These are phyloP conservation scores for Brachionus koreanus DNA, from an alignment of 1,140 invertebrate species.

Conservation along the genomic window DNA sequence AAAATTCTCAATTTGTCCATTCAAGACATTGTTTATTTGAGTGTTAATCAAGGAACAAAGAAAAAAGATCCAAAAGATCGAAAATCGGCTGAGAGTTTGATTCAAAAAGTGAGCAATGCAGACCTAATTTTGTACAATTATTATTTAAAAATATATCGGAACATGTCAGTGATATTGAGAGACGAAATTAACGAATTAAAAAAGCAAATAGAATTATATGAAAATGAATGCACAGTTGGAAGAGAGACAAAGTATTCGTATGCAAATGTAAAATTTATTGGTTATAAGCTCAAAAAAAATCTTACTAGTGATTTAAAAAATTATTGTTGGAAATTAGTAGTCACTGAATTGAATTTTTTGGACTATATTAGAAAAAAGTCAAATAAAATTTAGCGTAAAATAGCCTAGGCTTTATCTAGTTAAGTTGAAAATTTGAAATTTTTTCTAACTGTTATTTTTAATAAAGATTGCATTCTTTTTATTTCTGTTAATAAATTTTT, in stretches of 20 bases:
- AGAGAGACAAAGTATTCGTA: not conserved
- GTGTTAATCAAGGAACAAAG: not conserved
- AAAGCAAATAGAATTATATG: not conserved
- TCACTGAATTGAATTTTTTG: not conserved
- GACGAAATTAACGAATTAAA: not conserved
- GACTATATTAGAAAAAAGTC: not conserved
- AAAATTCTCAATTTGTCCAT: not conserved
- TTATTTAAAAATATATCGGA: not conserved
- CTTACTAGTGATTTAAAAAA: not conserved
- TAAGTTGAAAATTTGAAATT: too few species aligned
- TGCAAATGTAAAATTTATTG: not conserved
- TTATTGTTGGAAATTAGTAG: not conserved
- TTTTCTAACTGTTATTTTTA: too few species aligned
- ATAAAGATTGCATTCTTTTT: too few species aligned
- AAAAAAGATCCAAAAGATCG: not conserved
- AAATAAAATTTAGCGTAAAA: not conserved
- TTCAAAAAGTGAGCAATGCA: not conserved
- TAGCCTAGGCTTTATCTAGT: too few species aligned
- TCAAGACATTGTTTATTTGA: not conserved
- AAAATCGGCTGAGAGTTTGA: not conserved
- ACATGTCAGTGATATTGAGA: not conserved
- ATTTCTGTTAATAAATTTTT: too few species aligned
- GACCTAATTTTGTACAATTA: not conserved
- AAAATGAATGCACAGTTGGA: not conserved
- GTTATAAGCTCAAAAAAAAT: not conserved